These are phyloP conservation scores for Malurus alboscapulatus DNA, from an alignment of 2,113 vertebrate species.

Conservation along the genomic window DNA sequence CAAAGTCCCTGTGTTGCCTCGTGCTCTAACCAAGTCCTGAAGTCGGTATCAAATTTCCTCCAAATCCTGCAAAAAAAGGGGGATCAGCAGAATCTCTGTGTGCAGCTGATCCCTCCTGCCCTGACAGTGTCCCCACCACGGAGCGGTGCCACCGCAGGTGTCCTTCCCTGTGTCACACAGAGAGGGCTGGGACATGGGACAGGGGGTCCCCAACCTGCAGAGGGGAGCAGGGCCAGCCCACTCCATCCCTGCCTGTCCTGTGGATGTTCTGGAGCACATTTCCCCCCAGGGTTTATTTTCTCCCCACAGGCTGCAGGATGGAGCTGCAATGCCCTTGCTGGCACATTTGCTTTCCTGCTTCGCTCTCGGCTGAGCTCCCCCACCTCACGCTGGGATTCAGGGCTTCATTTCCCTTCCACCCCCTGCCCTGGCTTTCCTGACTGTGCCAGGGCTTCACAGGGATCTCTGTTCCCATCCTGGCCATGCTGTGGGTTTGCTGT, in stretches of 20 bases:
- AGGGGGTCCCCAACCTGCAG: not conserved
- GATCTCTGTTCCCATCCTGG: not conserved
- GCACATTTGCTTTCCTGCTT: not conserved
- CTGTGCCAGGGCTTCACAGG: not conserved
- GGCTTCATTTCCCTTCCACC: not conserved
- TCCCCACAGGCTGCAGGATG: not conserved
- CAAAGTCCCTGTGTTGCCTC: not conserved
- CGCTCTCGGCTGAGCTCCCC: not conserved
- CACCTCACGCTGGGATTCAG: not conserved
- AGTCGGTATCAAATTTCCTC: not conserved
- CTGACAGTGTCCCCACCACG: accelerated
- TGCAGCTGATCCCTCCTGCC: not conserved
- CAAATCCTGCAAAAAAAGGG: not conserved
- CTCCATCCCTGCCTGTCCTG: not conserved
- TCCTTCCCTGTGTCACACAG: not conserved
- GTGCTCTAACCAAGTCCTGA: not conserved
- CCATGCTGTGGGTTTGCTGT: accelerated
- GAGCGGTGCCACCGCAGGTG: accelerated
- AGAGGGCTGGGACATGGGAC: not conserved
- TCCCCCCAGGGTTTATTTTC: not conserved
- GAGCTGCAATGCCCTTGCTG: not conserved
- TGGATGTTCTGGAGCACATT: not conserved
- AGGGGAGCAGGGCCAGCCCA: not conserved
- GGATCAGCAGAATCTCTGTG: accelerated
- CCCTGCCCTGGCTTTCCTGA: not conserved